These are phyloP conservation scores for Mellilla xanthometata DNA, from an alignment of 2,888 invertebrate species.

Conservation along the genomic window DNA sequence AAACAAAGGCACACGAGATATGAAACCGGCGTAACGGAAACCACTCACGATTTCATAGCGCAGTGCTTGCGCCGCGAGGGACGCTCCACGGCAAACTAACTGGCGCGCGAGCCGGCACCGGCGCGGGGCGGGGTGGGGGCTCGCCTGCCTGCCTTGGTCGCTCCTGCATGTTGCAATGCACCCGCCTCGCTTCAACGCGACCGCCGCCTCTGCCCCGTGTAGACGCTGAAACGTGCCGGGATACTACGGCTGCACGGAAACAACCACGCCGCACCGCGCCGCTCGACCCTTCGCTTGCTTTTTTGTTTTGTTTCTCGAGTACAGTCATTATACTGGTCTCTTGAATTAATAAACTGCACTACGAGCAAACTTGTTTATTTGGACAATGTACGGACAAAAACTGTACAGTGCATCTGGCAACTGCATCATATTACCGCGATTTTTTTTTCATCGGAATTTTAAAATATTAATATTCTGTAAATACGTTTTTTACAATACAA, in stretches of 20 bases:
- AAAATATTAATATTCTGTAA: no score
- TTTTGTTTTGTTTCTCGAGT: conserved; percentile 6
- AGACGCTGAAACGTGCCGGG: conserved; percentile 38
- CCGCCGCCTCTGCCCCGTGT: conserved; percentile 35
- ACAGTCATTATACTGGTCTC: conserved; percentile 13
- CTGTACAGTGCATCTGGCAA: not conserved
- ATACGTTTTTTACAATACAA: no score
- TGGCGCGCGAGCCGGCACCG: conserved; percentile 59
- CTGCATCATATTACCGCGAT: no score
- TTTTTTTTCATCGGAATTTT: no score
- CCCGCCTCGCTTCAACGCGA: conserved; percentile 50
- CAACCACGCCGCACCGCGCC: not conserved
- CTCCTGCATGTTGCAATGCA: conserved; percentile 76
- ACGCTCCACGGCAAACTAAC: conserved; percentile 77
- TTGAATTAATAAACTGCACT: conserved; percentile 14
- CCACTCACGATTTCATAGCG: conserved; percentile 50
- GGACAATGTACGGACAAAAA: not conserved
- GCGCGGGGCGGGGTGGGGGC: conserved; percentile 69
- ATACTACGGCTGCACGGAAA: conserved; percentile 9
- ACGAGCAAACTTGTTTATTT: conserved; percentile 1
- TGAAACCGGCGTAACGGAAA: conserved; percentile 50
- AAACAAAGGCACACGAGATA: conserved; percentile 68
- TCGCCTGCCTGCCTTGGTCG: conserved; percentile 60
- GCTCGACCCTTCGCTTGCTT: not conserved
- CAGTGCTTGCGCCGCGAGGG: conserved; percentile 72